A percentile compares a stretch with the other conserved stretches of the same genome.
Evolutionary conservation across 2,113 vertebrate genomes (phyloP).

Genomic region (Coptodon bakossiorum): DNA sequence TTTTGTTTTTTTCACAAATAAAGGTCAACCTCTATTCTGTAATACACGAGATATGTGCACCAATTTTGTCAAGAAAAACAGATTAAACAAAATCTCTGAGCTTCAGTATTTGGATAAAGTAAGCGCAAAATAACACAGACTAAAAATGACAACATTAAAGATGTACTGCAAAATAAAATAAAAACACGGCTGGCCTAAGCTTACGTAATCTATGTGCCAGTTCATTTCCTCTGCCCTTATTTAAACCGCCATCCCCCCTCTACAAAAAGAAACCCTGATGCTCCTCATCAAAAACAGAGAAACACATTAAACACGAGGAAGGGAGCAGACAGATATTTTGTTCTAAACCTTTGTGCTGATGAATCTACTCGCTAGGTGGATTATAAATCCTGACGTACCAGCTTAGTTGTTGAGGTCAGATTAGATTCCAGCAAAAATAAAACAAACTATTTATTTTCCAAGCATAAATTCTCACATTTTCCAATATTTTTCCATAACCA

Average conservation of each 20-base stretch:
- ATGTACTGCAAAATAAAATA: background rate
- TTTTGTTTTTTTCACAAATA: background rate
- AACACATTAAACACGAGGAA: background rate
- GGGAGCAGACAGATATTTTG: conserved; percentile 38
- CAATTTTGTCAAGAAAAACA: background rate
- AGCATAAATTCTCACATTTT: background rate
- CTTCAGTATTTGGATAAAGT: background rate
- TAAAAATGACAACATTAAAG: conserved; percentile 3
- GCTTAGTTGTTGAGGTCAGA: conserved; percentile 52
- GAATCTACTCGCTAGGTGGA: conserved; percentile 56
- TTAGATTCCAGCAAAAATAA: conserved; percentile 24
- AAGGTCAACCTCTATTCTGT: background rate
- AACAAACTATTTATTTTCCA: background rate
- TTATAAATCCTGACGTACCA: conserved; percentile 58
- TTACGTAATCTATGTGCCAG: conserved; percentile 4
- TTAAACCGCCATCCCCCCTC: background rate
- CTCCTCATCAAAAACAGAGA: conserved; percentile 7
- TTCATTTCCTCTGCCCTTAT: conserved; percentile 10
- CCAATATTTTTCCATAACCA: background rate
- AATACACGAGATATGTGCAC: background rate
- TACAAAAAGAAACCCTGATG: background rate
- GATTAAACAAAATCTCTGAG: background rate
- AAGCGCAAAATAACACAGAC: background rate
- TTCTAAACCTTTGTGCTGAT: conserved; percentile 57
- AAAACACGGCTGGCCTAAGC: background rate